A percentile compares a stretch with the other conserved stretches of the same genome.
These are phyloP conservation scores for Pristiophorus japonicus DNA, from an alignment of 2,113 vertebrate genomes.

Conservation along the genomic window DNA sequence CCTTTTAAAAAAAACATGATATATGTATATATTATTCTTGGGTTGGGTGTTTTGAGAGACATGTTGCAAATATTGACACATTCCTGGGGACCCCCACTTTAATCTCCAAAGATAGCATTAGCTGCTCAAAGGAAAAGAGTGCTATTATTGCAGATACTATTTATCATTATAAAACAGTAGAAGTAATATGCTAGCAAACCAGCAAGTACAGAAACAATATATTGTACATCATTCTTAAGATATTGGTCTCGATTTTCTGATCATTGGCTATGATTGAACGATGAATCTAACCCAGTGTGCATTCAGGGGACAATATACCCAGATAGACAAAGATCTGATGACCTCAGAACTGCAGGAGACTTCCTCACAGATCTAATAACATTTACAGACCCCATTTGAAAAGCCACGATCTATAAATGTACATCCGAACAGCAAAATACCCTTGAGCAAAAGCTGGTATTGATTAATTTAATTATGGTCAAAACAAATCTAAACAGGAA, in stretches of 20 bases:
- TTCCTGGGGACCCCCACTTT: no score
- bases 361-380: not conserved
- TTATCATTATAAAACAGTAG: no score
- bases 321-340: not conserved
- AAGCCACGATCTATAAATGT: not conserved
- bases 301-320: not conserved
- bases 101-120: no score
- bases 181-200: no score
- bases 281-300: not conserved
- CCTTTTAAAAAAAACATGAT: no score
- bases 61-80: no score
- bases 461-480: not conserved
- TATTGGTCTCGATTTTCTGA: not conserved
- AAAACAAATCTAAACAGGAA: constrained; percentile 10
- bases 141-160: no score
- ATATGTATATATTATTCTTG: no score
- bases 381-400: not conserved
- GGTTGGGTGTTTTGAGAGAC: no score
- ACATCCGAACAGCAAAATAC: not conserved
- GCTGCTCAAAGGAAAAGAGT: no score
- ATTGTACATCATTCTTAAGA: not conserved
- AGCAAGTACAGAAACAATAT: not conserved
- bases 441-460: not conserved
- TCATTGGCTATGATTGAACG: not conserved
- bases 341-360: not conserved